phyloP scores from a whole-genome alignment of 2,888 invertebrate genomes.

The Laspeyria flexula region DNA sequence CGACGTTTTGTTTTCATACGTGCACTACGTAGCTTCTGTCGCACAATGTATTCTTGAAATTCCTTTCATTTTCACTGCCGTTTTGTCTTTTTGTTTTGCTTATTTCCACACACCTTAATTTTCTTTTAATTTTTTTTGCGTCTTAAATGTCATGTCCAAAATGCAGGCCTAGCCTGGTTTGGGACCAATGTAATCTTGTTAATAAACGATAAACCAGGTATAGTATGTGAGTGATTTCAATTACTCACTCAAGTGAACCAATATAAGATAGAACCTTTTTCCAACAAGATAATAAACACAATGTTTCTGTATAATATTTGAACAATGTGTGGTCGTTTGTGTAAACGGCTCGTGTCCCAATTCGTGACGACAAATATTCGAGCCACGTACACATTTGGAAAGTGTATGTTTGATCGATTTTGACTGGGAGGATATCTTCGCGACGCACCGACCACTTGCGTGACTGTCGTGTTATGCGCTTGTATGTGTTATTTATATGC shows the following conservation, averaged over 20 bases:
- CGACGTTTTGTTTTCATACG: not conserved
- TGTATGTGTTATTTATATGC: too few relatives aligned
- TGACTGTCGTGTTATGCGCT: not conserved
- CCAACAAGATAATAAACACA: not conserved
- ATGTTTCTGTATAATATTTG: not conserved
- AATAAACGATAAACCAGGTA: too few relatives aligned
- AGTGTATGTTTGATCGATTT: constrained; percentile 8
- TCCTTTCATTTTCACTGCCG: not conserved
- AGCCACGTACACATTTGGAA: not conserved
- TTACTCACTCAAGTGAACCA: too few relatives aligned
- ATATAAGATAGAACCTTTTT: too few relatives aligned
- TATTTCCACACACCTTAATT: too few relatives aligned
- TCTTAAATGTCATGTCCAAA: too few relatives aligned
- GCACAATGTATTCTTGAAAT: not conserved
- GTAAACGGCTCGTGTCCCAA: not conserved
- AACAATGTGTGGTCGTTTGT: not conserved
- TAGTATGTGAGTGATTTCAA: too few relatives aligned
- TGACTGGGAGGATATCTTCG: constrained; percentile 1
- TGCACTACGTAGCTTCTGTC: not conserved
- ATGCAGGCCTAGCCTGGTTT: too few relatives aligned
- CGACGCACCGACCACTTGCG: not conserved
- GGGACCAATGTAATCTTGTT: too few relatives aligned
- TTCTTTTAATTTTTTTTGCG: too few relatives aligned
- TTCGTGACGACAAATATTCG: not conserved
- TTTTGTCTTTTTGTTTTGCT: too few relatives aligned